Evolutionary conservation across 1,140 invertebrate genomes (phyloP).

Genomic region (Drosophila kohkoa): DNA sequence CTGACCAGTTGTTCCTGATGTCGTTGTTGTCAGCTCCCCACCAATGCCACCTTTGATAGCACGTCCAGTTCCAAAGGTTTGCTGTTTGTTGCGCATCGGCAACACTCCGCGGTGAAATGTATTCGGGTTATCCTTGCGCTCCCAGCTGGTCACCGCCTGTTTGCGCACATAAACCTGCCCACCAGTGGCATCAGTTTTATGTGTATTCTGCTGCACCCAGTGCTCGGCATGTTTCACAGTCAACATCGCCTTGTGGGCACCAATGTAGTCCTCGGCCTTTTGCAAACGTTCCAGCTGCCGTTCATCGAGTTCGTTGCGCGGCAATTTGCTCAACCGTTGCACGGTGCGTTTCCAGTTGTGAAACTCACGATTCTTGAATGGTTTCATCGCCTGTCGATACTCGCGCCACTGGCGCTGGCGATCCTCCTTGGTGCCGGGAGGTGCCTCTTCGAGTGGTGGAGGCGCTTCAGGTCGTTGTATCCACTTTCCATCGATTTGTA

Average conservation of each 20-base stretch:
- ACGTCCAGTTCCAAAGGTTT: conserved; percentile 56
- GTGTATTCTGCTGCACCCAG: conserved; percentile 64
- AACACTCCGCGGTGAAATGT: conserved; percentile 14
- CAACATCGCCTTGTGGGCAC: conserved; percentile 74
- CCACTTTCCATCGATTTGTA: conserved; percentile 69
- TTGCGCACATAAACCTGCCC: conserved; percentile 63
- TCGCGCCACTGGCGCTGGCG: conserved; percentile 73
- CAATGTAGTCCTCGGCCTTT: conserved; percentile 70
- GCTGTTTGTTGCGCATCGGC: conserved; percentile 24
- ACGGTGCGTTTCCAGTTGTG: conserved; percentile 73
- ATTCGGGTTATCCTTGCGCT: conserved; percentile 31
- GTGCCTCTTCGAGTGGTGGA: conserved; percentile 57
- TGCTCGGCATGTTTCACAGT: conserved; percentile 74
- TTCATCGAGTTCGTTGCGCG: conserved; percentile 66
- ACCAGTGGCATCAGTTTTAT: background rate
- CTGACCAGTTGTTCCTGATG: conserved; percentile 7
- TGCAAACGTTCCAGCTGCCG: conserved; percentile 59
- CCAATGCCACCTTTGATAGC: conserved; percentile 62
- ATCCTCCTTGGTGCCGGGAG: conserved; percentile 71
- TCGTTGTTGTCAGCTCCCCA: background rate
- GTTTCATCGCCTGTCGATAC: conserved; percentile 78
- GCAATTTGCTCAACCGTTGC: conserved; percentile 73
- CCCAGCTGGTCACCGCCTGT: conserved; percentile 37
- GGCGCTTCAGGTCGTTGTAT: conserved; percentile 71
- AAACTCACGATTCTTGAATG: conserved; percentile 80